These are phyloP conservation scores for Ia io DNA, from an alignment of 2,113 vertebrate species.

Conservation along the genomic window DNA sequence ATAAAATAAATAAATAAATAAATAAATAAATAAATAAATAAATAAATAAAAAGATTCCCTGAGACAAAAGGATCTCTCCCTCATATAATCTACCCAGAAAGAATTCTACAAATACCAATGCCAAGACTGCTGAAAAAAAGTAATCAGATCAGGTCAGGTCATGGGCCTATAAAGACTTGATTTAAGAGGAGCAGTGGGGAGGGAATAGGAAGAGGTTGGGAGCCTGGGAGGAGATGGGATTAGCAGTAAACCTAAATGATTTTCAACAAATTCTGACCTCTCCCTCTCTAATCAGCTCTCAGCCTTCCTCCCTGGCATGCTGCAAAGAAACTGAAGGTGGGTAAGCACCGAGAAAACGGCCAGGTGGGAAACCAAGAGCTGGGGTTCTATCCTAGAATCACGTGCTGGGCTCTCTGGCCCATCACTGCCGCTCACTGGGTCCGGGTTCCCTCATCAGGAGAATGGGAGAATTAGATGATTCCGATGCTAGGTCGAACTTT, in stretches of 20 bases:
- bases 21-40: too few species aligned
- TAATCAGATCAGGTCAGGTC: neutral
- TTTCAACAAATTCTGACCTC: neutral
- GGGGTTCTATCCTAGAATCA: neutral
- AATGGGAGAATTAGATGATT: neutral
- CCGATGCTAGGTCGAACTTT: neutral
- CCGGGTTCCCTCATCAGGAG: neutral
- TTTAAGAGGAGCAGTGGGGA: neutral
- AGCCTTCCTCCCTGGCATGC: neutral
- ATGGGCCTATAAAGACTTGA: neutral
- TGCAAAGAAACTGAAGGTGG: neutral
- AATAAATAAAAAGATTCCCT: neutral
- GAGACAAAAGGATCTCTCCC: neutral
- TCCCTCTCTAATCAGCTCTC: neutral
- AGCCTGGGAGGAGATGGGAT: neutral
- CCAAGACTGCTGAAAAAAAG: neutral
- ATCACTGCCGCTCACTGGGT: neutral
- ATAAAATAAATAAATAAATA: too few species aligned
- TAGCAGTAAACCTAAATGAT: neutral
- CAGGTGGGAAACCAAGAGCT: neutral
- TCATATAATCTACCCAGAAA: neutral
- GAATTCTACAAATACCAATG: conserved; percentile 10
- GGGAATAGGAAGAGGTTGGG: neutral
- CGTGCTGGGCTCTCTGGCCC: neutral
- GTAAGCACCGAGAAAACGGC: neutral